Evolutionary conservation across 2,797 vertebrate species (phyloP), one percentile per base, ranked within the genome.

Genomic region (Vireo griseus): DNA sequence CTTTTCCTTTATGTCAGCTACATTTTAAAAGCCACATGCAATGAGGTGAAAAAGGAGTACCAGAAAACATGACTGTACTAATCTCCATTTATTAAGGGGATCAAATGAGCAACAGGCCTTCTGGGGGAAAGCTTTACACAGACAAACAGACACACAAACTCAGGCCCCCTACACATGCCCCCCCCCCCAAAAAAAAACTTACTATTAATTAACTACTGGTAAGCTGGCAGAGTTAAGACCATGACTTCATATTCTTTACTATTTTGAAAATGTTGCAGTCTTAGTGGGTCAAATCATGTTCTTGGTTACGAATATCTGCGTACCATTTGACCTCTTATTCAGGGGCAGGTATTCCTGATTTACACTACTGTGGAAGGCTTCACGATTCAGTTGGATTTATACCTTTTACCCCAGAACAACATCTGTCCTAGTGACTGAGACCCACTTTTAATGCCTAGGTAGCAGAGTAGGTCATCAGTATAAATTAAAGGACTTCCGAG

Each of bases 361-460:
- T 78, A 71, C 22, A 15, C 6, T 44, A 15, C 5, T 21, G 7
- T 44, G 20, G 44, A 84, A 75, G 5, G 21, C 11, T 79, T 9
- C 55, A 26, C 48, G 13, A 78, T 86, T 81, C 16, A 44, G 12
- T 2, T 61, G 12, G 16, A 81, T 73, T 76, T 75, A 39, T 6
- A 54, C 1, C 4, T 59, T 73, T 85, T 58, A 89, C 42, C 31
- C 28, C 21, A 80, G 40, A 90, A 80, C 4, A 67, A 59, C 17
- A 4, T 79, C 59, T 89, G 81, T 52, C 25, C 71, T 54, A 79
- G 67, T 85, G 78, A 91, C 88, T 85, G 63, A 87, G 48, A 75
- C 17, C 18, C 26, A 82, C 18, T 85, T 92, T 79, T 58, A 81
- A 19, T n/a, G 21, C 7, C 16, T 33, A 52, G 35, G 59, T 33